phyloP scores from a whole-genome alignment of 2,113 vertebrate genomes.

The Microcebus tavaratra region DNA sequence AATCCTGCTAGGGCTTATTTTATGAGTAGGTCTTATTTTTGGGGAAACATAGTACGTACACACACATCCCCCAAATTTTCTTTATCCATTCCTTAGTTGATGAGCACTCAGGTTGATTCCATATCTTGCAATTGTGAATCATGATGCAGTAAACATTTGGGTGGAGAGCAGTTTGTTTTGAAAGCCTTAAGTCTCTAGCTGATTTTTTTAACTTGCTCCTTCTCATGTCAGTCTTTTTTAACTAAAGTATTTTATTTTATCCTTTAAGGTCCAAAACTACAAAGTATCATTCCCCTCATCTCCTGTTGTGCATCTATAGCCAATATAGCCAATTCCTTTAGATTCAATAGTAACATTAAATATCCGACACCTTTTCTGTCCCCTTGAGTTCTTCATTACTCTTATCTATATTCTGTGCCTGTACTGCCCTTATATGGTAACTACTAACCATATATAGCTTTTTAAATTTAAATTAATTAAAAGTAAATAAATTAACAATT shows the following conservation, averaged over 20 bases:
- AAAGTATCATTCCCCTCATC: not conserved
- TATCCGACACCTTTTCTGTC: not conserved
- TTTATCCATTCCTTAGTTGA: too few relatives aligned
- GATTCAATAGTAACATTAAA: not conserved
- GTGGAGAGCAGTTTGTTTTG: constrained; percentile 3
- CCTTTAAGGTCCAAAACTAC: not conserved
- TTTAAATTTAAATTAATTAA: not conserved
- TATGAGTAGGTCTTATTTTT: too few relatives aligned
- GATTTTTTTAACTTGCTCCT: not conserved
- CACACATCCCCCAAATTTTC: too few relatives aligned
- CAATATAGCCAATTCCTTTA: not conserved
- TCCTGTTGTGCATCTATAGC: not conserved
- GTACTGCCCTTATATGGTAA: not conserved
- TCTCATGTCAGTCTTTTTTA: not conserved
- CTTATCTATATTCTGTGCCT: not conserved
- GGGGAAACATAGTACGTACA: too few relatives aligned
- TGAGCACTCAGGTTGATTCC: too few relatives aligned
- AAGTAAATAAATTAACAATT: not conserved
- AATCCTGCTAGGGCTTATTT: too few relatives aligned
- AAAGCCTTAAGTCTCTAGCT: not conserved
- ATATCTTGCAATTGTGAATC: too few relatives aligned
- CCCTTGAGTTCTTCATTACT: not conserved
- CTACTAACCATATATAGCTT: not conserved
- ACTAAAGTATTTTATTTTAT: not conserved
- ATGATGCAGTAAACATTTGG: too few relatives aligned